Percentiles rank a stretch among this genome's conserved stretches.
Conservation (phyloP, 2,113 vertebrate genomes). For the Odocoileus hemionus region DNA sequence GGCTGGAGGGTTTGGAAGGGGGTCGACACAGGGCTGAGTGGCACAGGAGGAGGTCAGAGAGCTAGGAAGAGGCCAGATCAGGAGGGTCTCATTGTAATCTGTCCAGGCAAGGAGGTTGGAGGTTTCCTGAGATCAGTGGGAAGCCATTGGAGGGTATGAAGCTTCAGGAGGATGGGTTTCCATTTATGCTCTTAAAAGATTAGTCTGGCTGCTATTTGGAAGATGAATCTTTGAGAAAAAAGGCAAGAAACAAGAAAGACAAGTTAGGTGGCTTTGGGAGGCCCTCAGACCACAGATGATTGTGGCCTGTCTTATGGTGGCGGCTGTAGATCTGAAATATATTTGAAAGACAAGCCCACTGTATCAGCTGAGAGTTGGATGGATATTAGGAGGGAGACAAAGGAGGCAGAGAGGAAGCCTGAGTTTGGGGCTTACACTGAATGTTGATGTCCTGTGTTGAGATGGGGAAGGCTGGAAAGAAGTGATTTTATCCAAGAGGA, state of each 20-base stretch:
- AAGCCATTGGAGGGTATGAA: not conserved
- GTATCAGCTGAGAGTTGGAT: not conserved
- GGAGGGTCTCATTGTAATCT: not conserved
- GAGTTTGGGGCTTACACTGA: not conserved
- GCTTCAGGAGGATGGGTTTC: not conserved
- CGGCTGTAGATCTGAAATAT: not conserved
- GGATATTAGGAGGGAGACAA: not conserved
- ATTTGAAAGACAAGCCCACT: not conserved
- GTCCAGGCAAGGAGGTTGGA: not conserved
- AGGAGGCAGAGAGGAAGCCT: not conserved
- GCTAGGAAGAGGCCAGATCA: too few relatives aligned
- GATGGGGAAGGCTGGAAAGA: not conserved
- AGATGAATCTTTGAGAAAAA: not conserved
- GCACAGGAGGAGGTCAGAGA: not conserved
- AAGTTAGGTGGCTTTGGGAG: not conserved
- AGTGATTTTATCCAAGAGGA: not conserved
- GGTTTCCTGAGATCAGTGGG: not conserved
- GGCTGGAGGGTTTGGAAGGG: not conserved
- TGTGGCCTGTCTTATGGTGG: not conserved
- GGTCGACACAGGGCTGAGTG: not conserved
- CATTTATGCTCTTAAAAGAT: not conserved
- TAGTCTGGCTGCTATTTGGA: not conserved
- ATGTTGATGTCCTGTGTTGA: not conserved
- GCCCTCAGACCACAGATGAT: not conserved
- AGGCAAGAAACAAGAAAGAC: not conserved